phyloP scores from a whole-genome alignment of 2,888 invertebrate genomes.

The Drosophila nr. perissopoda region DNA sequence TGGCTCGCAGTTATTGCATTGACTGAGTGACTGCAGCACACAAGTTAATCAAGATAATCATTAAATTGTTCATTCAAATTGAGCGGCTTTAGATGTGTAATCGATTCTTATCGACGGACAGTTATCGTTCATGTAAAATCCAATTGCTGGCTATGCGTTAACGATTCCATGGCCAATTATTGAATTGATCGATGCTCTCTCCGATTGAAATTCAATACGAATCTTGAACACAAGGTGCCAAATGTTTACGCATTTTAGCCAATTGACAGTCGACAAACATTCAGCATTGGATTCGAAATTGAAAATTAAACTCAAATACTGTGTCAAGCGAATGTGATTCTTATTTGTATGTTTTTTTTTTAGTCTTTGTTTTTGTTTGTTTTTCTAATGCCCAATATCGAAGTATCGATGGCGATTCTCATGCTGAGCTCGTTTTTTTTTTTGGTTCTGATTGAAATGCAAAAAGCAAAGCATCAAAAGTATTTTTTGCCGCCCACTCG shows the following conservation, averaged over 20 bases:
- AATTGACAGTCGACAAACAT: conserved; percentile 34
- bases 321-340: background rate
- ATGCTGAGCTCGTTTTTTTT: conserved; percentile 10
- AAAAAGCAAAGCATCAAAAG: conserved; percentile 14
- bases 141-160: background rate
- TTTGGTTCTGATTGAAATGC: conserved; percentile 21
- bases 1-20: background rate
- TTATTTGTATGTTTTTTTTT: background rate
- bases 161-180: background rate
- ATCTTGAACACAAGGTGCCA: background rate
- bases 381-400: background rate
- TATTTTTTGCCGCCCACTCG: conserved; percentile 9
- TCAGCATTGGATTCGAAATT: conserved; percentile 30
- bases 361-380: background rate
- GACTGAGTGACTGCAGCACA: background rate
- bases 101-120: background rate
- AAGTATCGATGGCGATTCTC: conserved; percentile 3
- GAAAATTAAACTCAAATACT: background rate
- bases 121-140: background rate
- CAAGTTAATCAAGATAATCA: background rate
- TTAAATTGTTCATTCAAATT: background rate
- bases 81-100: background rate
- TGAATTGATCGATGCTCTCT: background rate
- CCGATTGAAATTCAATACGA: conserved; percentile 20
- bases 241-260: conserved; percentile 11